phyloP scores from a whole-genome alignment of 2,113 vertebrate species.

The Dicerorhinus sumatrensis region DNA sequence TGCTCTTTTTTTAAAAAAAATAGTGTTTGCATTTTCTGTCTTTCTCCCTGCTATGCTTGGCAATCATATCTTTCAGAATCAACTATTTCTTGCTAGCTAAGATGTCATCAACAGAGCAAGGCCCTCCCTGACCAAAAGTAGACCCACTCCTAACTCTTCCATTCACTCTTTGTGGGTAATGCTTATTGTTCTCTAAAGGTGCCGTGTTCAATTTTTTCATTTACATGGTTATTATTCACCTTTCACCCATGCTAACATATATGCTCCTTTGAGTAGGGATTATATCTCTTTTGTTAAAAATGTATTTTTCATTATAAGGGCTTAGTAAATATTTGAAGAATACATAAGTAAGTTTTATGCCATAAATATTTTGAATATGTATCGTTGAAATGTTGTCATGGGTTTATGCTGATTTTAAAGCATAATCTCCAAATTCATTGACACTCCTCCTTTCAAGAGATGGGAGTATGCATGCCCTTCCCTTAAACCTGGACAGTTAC shows the following conservation, averaged over 20 bases:
- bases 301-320: neutral
- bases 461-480: neutral
- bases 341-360: neutral
- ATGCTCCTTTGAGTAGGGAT: neutral
- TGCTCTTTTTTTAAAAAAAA: neutral
- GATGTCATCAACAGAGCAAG: neutral
- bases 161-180: neutral
- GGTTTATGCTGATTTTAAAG: neutral
- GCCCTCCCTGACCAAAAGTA: neutral
- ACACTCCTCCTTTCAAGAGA: neutral
- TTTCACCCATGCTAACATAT: neutral
- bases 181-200: neutral
- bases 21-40: neutral
- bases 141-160: neutral
- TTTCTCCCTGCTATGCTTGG: neutral
- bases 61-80: neutral
- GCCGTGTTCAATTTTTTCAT: neutral
- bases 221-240: neutral
- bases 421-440: neutral
- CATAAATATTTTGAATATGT: neutral
- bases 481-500: neutral
- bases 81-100: neutral
- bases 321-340: slow-evolving; percentile 8
- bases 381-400: neutral
- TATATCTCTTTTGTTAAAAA: neutral